These are phyloP conservation scores for Alcis repandata DNA, from an alignment of 2,888 invertebrate genomes.

Conservation along the genomic window DNA sequence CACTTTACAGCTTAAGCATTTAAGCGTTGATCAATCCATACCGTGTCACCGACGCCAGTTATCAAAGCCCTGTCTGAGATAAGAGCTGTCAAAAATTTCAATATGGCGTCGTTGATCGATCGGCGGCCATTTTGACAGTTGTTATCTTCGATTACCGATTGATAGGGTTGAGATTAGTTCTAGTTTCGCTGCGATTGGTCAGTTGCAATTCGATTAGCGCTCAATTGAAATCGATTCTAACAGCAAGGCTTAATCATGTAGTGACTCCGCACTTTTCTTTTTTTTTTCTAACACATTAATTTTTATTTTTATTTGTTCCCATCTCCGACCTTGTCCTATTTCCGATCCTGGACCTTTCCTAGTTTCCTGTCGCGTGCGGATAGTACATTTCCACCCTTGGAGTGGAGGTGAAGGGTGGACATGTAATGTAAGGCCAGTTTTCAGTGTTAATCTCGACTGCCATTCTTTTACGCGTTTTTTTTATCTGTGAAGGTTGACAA, in stretches of 20 bases:
- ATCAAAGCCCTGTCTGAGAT: constrained; percentile 32
- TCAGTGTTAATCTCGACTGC: constrained; percentile 49
- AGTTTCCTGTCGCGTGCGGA: constrained; percentile 58
- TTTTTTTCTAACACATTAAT: constrained; percentile 54
- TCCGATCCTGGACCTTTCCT: constrained; percentile 57
- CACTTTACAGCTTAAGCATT: constrained; percentile 39
- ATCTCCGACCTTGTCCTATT: constrained; percentile 59
- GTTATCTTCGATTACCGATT: constrained; percentile 30
- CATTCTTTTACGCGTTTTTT: constrained; percentile 66
- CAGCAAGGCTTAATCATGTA: constrained; percentile 47
- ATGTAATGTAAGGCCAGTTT: constrained; percentile 40
- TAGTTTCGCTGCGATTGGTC: constrained; percentile 25
- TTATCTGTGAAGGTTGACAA: constrained; percentile 41
- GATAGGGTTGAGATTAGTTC: constrained; percentile 27
- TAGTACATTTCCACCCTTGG: constrained; percentile 40
- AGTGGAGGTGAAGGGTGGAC: constrained; percentile 42
- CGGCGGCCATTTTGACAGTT: constrained; percentile 32
- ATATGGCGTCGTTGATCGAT: constrained; percentile 31
- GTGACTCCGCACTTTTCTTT: constrained; percentile 63
- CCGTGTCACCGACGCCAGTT: constrained; percentile 28
- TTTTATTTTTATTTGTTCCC: constrained; percentile 56
- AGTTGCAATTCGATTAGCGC: constrained; percentile 24
- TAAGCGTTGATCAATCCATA: constrained; percentile 49
- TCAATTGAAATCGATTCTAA: constrained; percentile 35
- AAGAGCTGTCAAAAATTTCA: constrained; percentile 32